A percentile compares a stretch with the other conserved stretches of the same genome.
Evolutionary conservation across 2,888 invertebrate genomes (phyloP).

Genomic region (Ferdinandea cuprea): DNA sequence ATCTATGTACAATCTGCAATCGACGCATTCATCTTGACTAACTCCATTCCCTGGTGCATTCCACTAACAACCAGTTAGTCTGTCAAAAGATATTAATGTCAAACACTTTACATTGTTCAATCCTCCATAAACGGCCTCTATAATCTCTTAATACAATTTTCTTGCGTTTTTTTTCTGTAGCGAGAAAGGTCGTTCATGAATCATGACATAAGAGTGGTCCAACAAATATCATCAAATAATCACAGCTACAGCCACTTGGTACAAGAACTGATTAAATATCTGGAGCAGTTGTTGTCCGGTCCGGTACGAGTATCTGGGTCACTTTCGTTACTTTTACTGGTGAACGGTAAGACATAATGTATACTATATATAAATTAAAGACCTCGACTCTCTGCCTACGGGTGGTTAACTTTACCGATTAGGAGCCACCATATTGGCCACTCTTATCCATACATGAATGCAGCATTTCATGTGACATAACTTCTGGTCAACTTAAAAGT

Average conservation of each 20-base stretch:
- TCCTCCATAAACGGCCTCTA: conserved; percentile 8
- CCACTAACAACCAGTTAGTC: conserved; percentile 6
- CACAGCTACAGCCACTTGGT: background rate
- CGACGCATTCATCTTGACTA: conserved; percentile 33
- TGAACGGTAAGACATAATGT: too few species aligned
- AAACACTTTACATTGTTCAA: conserved; percentile 51
- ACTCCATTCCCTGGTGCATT: conserved; percentile 18
- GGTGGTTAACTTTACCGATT: background rate
- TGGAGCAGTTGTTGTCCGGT: conserved; percentile 40
- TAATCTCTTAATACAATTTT: conserved; percentile 17
- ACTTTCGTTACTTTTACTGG: conserved; percentile 57
- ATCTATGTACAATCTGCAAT: background rate
- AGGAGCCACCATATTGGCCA: background rate
- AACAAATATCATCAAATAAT: conserved; percentile 8
- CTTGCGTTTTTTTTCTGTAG: too few species aligned
- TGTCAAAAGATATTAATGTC: conserved; percentile 42
- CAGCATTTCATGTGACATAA: conserved; percentile 36
- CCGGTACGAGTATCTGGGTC: conserved; percentile 50
- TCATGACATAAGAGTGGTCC: conserved; percentile 30
- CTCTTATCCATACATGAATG: conserved; percentile 6
- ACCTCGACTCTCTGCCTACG: conserved; percentile 3
- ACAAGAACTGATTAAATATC: conserved; percentile 40
- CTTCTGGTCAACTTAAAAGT: conserved; percentile 33
- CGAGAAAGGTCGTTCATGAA: conserved; percentile 43
- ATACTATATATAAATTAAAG: too few species aligned